Evolutionary conservation across 2,888 invertebrate genomes (phyloP), one percentile per base, ranked within the genome.

Genomic region (Cordilura impudica): DNA sequence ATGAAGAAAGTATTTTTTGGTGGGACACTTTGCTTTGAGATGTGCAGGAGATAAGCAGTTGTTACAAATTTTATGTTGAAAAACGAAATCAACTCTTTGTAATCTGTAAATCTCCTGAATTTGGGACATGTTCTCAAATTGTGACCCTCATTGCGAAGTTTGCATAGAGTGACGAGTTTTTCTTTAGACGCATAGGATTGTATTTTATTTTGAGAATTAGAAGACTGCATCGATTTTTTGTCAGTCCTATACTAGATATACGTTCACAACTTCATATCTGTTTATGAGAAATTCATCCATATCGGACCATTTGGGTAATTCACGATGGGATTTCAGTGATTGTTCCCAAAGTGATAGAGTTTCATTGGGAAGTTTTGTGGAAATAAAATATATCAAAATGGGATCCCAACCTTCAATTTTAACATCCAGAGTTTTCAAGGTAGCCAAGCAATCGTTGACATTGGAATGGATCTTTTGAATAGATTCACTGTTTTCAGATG

Each of bases 251-350:
- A 12, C 31, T 12, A 29, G 18, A 16, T 2, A 61, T n/a, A 23
- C 54, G 39, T 39, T 74, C 2, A 74, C 39, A 14, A 43, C 58
- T 31, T 58, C 21, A 21, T 66, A 66, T n/a, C 66, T 16, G 8
- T 47, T 47, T 1, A 63, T 74, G 3, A 75, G 61, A 19, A 69
- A 69, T 10, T 45, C 26, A 23, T 69, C 54, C 12, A 75, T 35
- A 23, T 61, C 47, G 5, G 19, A 23, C 63, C 49, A 75, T 21
- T 21, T 58, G 8, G 51, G 58, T 12, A 60, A 16, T 8, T 58
- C 60, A n/a, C 35, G 43, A 21, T 43, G 65, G 23, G 53, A 53
- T 35, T 66, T 66, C 6, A 53, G 26, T 6, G 26, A 43, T 18
- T 66, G 53, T 26, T 16, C 39, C 66, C 65, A 66, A 8, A 66